Conservation (phyloP, 2,888 invertebrate genomes). For the Lasioglossum marginatum region DNA sequence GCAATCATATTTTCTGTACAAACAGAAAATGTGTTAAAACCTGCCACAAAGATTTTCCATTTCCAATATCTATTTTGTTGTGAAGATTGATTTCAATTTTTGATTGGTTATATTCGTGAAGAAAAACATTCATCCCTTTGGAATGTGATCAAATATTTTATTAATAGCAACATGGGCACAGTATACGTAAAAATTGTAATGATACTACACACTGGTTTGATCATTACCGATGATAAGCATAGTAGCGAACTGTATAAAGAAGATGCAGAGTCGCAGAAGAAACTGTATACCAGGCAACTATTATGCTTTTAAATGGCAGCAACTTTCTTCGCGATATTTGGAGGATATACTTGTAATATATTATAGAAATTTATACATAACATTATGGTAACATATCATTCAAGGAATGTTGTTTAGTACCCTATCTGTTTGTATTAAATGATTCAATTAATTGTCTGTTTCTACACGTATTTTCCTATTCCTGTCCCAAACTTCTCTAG, state of each 20-base stretch:
- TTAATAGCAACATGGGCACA: conserved; percentile 9
- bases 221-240: conserved; percentile 3
- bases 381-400: neutral
- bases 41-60: neutral
- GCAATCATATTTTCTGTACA: conserved; percentile 7
- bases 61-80: conserved; percentile 9
- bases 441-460: neutral
- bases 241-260: conserved; percentile 9
- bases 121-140: conserved; percentile 3
- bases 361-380: neutral
- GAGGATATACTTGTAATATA: neutral
- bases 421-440: conserved; percentile 4
- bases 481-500: neutral
- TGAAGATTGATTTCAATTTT: conserved; percentile 20
- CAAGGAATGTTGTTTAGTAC: neutral
- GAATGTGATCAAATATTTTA: conserved; percentile 14
- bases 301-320: neutral
- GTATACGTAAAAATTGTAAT: conserved; percentile 6
- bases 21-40: conserved; percentile 19
- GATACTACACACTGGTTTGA: neutral
- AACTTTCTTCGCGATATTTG: neutral
- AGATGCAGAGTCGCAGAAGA: conserved; percentile 8
- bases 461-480: neutral
- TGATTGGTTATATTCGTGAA: conserved; percentile 5
- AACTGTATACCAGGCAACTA: conserved; percentile 1